These are phyloP conservation scores for Aphodius sticticus DNA, from an alignment of 2,888 invertebrate genomes.

Conservation along the genomic window DNA sequence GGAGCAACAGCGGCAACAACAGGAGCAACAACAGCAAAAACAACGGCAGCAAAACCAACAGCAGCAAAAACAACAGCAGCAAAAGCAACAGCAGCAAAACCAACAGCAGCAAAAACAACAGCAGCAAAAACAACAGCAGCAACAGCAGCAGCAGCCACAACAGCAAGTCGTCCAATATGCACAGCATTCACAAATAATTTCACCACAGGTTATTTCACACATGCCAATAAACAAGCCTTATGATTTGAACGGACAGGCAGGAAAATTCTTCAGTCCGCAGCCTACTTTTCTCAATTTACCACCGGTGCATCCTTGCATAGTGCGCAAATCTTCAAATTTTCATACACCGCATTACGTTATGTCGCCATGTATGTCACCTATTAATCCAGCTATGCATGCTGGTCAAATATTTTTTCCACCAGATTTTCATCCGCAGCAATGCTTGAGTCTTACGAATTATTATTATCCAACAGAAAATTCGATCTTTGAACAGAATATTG, in stretches of 20 bases:
- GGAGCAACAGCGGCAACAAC: conserved; percentile 4
- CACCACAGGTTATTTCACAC: not conserved
- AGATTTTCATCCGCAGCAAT: conserved; percentile 43
- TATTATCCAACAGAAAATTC: conserved; percentile 26
- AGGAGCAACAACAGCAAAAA: too few species aligned
- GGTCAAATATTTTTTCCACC: conserved; percentile 46
- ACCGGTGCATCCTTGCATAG: conserved; percentile 22
- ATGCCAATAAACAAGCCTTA: not conserved
- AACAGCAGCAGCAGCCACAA: not conserved
- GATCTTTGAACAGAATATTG: conserved; percentile 19
- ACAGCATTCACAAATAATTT: not conserved
- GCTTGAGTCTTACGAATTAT: conserved; percentile 19
- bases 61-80: not conserved
- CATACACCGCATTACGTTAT: conserved; percentile 33
- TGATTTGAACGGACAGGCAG: not conserved
- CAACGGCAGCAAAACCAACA: conserved; percentile 8
- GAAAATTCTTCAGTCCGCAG: conserved; percentile 24
- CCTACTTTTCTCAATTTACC: conserved; percentile 17
- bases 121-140: not conserved
- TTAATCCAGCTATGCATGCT: conserved; percentile 32
- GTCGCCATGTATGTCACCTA: conserved; percentile 40
- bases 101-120: not conserved
- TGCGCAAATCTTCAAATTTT: conserved; percentile 41
- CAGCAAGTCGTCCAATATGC: not conserved
- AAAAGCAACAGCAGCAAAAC: conserved; percentile 5